Conservation (phyloP, 1,140 invertebrate genomes). For the Bemisia tabaci region DNA sequence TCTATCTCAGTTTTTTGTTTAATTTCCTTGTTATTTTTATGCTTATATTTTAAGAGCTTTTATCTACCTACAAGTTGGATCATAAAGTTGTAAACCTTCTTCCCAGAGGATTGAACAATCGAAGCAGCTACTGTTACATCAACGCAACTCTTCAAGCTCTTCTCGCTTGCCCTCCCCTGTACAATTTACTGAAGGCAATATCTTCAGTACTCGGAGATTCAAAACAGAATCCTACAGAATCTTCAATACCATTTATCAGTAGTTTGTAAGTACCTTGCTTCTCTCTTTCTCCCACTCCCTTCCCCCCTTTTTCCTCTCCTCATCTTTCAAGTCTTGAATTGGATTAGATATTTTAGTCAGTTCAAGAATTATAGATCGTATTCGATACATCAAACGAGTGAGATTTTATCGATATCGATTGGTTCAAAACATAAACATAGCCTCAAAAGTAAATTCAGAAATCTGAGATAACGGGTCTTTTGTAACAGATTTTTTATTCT, state of each 20-base stretch:
- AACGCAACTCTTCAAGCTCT: constrained; percentile 84
- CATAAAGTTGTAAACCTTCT: constrained; percentile 55
- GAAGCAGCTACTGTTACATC: constrained; percentile 90
- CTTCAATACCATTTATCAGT: neutral
- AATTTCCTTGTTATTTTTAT: neutral
- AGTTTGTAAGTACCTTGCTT: constrained; percentile 4
- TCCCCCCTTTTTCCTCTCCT: too few species aligned
- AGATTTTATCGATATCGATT: too few species aligned
- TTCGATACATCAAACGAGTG: too few species aligned
- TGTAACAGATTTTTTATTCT: too few species aligned
- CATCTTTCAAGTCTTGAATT: too few species aligned
- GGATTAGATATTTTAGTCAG: too few species aligned
- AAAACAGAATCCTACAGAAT: neutral
- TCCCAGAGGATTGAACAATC: constrained; percentile 77
- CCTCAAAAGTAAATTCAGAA: too few species aligned
- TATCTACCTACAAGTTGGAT: constrained; percentile 55
- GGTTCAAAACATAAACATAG: too few species aligned
- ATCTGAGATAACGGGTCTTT: too few species aligned
- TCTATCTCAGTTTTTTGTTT: too few species aligned
- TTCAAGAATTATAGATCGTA: too few species aligned
- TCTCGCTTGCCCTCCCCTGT: constrained; percentile 84
- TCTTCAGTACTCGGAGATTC: constrained; percentile 23
- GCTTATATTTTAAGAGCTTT: constrained; percentile 42
- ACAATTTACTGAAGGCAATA: constrained; percentile 67
- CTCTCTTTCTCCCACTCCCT: too few species aligned